Base-by-base conservation (phyloP, 2,888 invertebrate genomes). In the Seira ritae region DNA sequence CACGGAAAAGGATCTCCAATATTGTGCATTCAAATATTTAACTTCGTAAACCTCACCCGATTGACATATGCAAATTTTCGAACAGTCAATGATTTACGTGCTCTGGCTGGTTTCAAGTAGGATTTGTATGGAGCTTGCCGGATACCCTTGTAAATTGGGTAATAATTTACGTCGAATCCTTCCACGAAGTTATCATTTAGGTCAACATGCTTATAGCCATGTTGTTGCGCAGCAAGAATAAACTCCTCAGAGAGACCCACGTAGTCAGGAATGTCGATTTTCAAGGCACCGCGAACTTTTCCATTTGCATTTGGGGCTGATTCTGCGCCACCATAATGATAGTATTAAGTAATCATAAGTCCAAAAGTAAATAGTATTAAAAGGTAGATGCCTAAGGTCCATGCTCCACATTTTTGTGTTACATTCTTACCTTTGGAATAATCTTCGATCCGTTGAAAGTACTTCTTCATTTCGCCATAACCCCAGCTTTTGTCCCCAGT, bases 131-230 rank as follows among this genome's bases (percentile, higher is more conserved):
- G 74, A 2, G 83, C 84, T 66, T 88, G 84, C 12, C 88, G 72
- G 1, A 84, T 67, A 1, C 88, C 88, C 55, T 73, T 75, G 62
- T 80, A 81, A 15, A 85, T 85, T 0, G 86, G 80, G 50, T 66
- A 80, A 66, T 86, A 86, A 23, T 81, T 82, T 1, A 66, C 71
- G 67, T 88, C 88, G 66, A 88, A 88, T 6, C 88, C 88, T 80
- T 87, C 85, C 10, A 78, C 76, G 70, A 83, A 86, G 12, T 70
- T 75, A 6, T 85, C 86, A 76, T 84, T 86, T 1, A 88, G 62
- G 62, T 88, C 88, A 1, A 78, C 79, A 66, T 86, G 81, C 6
- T 77, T 65, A 31, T 84, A 86, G 0, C 86, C 87, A 6, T 86
- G 70, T 60, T 88, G 82, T 22, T 80, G 66, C 8, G 80, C 87